Evolutionary conservation across 1,140 invertebrate genomes (phyloP).

Genomic region (Luehdorfia chinensis): DNA sequence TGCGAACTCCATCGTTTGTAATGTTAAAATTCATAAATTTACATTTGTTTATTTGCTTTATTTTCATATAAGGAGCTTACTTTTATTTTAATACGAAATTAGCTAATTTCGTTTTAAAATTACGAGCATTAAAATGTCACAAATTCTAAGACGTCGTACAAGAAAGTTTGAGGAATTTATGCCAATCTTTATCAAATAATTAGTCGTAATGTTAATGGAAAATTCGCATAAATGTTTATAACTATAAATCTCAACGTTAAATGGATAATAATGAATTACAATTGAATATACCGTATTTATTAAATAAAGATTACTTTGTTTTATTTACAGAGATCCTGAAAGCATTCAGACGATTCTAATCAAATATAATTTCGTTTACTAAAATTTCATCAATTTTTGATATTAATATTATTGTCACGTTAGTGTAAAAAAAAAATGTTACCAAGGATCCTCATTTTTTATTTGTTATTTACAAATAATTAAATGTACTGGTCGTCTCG

Average conservation of each 20-base stretch:
- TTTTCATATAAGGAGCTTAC: slow-evolving; percentile 14
- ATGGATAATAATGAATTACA: slow-evolving; percentile 33
- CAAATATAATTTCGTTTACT: too few relatives aligned
- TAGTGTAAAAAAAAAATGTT: too few relatives aligned
- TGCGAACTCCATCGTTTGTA: too few relatives aligned
- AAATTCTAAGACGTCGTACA: background rate
- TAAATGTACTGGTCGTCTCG: too few relatives aligned
- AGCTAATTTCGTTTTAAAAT: slow-evolving; percentile 4
- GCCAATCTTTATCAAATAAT: slow-evolving; percentile 21
- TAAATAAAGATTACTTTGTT: slow-evolving; percentile 52
- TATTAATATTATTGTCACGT: too few relatives aligned
- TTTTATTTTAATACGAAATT: background rate
- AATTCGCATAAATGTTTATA: slow-evolving; percentile 22
- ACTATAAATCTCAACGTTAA: slow-evolving; percentile 23
- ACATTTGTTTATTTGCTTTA: slow-evolving; percentile 1
- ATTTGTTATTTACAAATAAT: too few relatives aligned
- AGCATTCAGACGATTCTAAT: too few relatives aligned
- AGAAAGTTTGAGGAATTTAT: slow-evolving; percentile 7
- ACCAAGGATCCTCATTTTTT: too few relatives aligned
- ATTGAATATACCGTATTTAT: slow-evolving; percentile 66
- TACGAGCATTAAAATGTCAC: background rate
- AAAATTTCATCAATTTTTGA: too few relatives aligned
- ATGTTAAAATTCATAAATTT: too few relatives aligned
- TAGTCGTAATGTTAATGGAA: slow-evolving; percentile 20
- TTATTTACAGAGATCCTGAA: too few relatives aligned